Conservation (phyloP, 2,888 invertebrate genomes). For the Pseudanteris insignis region DNA sequence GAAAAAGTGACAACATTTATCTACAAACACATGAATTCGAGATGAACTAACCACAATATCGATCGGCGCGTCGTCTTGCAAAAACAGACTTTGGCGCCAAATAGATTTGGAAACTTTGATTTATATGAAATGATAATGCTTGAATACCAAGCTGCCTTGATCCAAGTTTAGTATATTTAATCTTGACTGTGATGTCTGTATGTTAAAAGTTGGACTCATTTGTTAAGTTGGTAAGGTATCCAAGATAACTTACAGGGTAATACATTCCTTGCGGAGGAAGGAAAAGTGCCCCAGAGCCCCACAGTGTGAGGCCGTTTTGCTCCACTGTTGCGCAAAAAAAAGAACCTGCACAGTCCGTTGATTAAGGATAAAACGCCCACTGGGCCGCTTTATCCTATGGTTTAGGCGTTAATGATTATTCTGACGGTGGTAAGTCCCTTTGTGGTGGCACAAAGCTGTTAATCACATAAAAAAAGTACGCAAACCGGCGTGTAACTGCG, state of each 20-base stretch:
- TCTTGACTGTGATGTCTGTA: too few relatives aligned
- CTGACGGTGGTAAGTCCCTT: too few relatives aligned
- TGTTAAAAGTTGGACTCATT: too few relatives aligned
- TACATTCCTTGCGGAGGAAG: conserved; percentile 97
- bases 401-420: too few relatives aligned
- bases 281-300: conserved; percentile 95
- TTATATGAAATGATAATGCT: too few relatives aligned
- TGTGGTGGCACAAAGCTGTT: too few relatives aligned
- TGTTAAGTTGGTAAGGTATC: not conserved
- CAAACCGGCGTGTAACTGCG: conserved; percentile 16
- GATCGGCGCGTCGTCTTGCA: conserved; percentile 9
- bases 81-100: conserved; percentile 13
- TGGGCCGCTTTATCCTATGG: conserved; percentile 14
- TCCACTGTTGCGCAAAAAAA: conserved; percentile 61
- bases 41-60: conserved; percentile 16
- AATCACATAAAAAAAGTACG: conserved; percentile 9
- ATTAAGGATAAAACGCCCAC: conserved; percentile 27
- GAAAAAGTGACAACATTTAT: too few relatives aligned
- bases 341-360: conserved; percentile 43
- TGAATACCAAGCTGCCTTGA: too few relatives aligned
- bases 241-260: conserved; percentile 84
- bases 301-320: conserved; percentile 90
- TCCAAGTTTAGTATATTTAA: too few relatives aligned
- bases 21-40: not conserved
- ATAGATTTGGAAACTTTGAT: not conserved